Evolutionary conservation across 2,888 invertebrate genomes (phyloP), one percentile per base, ranked within the genome.

Genomic region (Andrena dorsata): DNA sequence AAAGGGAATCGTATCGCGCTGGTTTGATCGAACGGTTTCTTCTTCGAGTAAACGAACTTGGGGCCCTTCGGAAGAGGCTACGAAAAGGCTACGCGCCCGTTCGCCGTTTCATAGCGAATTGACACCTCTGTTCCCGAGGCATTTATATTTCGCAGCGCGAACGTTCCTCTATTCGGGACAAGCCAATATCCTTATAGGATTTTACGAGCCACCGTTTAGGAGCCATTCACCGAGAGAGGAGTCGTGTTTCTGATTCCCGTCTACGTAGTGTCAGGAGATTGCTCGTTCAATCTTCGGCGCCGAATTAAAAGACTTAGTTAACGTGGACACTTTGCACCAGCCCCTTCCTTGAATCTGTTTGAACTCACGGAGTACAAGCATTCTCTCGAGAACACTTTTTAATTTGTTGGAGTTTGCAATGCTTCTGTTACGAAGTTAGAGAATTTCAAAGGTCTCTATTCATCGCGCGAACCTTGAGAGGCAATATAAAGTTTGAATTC

Each of bases 111-210:
- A 76, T 63, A 71, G 80, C 74, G 63, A 82, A 86, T 82, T 72
- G 73, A 74, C 69, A 74, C 58, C 69, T 77, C 51, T 79, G 72
- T 82, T 85, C 60, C 60, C 30, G 30, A 23, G 56, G 68, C 73
- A 77, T 84, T 84, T 84, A 76, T 80, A 87, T 83, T 79, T 83
- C 63, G 68, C 63, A 60, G 77, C 51, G 66, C 53, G 41, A 63
- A 58, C 51, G 61, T 56, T 41, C 70, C 79, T 76, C 64, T 61
- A 70, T 82, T 76, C 80, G 66, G 70, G 41, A 66, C 68, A 83
- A 56, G 56, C 79, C 88, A 85, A 85, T 88, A 86, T 85, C 83
- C 76, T 81, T 80, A 77, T 66, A 53, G 56, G 56, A 71, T 73
- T 88, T 88, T 88, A 88, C 87, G 80, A 82, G 66, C 41, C 32